Base-by-base conservation (phyloP, 2,888 invertebrate genomes). In the Pogonocherus hispidulus region DNA sequence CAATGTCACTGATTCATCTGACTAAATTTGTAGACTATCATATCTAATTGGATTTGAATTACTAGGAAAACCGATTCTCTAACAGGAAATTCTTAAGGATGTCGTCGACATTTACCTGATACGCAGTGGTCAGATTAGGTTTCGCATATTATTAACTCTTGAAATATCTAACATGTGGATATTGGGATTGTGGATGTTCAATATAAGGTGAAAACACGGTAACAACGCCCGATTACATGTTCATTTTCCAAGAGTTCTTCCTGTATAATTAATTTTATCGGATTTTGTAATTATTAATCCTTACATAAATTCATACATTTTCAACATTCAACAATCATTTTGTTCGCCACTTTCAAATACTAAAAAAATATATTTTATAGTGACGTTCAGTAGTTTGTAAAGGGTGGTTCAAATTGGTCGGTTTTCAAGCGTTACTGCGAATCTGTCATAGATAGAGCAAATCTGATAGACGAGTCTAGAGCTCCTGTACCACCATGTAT, bases 21-120 rank as follows among this genome's bases (percentile, higher is more conserved):
- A 59, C 23, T 66, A 57, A 66, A 54, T 69, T 69, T 56, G 49
- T 69, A 62, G 69, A 62, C 41, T 69, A 65, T 65, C 62, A 55
- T 52, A 52, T 57, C 37, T 67, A 63, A 67, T 59, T 67, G 57
- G 57, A 52, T 66, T 56, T 69, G 41, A 27, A 63, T 66, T 63
- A 69, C 65, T 57, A 69, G 65, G 65, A 69, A 69, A 69, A 65
- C 64, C 22, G 49, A 69, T 60, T 69, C 59, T 59, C 64, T 65
- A 69, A 66, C 69, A 63, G 69, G 69, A 69, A 69, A 66, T 49
- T 66, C 62, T 37, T 20, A 62, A 62, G 37, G 62, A 62, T 62
- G 62, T 62, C 62, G 51, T 22, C 49, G 32, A 62, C 37, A 37
- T 51, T 35, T 49, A 62, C 35, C 16, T 37, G 62, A 62, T 62